Evolutionary conservation across 2,888 invertebrate genomes (phyloP).

Genomic region (Erebia aethiops): DNA sequence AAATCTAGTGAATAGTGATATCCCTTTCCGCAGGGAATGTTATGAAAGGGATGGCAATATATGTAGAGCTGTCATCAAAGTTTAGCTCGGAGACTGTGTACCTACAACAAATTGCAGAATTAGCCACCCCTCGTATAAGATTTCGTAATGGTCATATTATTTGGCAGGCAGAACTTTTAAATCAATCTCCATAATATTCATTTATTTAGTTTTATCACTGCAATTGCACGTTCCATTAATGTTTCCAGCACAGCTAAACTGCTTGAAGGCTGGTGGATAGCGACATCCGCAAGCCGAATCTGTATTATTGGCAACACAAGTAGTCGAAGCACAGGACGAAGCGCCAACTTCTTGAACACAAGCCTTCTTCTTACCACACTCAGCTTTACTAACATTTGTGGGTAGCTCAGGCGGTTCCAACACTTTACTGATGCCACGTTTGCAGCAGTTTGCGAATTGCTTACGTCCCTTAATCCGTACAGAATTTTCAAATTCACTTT

Average conservation of each 20-base stretch:
- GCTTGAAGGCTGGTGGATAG: conserved; percentile 54
- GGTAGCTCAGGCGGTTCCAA: not conserved
- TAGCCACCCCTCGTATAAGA: no score
- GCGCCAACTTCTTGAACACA: conserved; percentile 18
- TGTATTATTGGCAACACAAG: conserved; percentile 18
- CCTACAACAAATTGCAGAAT: no score
- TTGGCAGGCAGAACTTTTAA: not conserved
- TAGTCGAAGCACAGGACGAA: conserved; percentile 16
- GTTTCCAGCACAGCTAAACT: conserved; percentile 53
- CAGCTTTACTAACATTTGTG: not conserved
- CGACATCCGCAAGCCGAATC: conserved; percentile 48
- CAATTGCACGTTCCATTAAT: conserved; percentile 55
- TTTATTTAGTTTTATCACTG: conserved; percentile 34
- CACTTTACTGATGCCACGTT: not conserved
- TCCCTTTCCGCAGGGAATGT: no score
- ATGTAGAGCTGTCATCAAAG: no score
- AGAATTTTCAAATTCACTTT: not conserved
- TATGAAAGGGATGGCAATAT: no score
- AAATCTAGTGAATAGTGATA: no score
- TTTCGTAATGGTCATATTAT: not conserved
- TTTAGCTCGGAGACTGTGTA: not conserved
- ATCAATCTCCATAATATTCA: conserved; percentile 28
- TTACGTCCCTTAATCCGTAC: not conserved
- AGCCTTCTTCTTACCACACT: not conserved
- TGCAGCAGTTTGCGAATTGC: conserved; percentile 1